phyloP scores from a whole-genome alignment of 2,888 invertebrate genomes.

The Masnerella sp. region DNA sequence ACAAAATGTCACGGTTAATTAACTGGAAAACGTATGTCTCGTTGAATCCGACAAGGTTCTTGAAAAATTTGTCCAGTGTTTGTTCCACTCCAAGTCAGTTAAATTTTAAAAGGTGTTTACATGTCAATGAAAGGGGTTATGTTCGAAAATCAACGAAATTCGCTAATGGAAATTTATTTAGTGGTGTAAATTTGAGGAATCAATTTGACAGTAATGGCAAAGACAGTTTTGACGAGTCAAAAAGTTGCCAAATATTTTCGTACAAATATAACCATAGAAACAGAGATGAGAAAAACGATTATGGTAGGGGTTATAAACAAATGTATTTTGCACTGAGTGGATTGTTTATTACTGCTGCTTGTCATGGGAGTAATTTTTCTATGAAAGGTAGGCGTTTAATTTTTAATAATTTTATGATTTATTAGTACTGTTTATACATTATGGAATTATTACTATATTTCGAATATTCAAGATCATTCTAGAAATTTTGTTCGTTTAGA shows the following conservation, averaged over 20 bases:
- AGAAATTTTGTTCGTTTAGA: too few species aligned
- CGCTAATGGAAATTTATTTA: background rate
- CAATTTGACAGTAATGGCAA: too few species aligned
- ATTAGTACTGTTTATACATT: too few species aligned
- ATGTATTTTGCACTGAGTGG: slow-evolving; percentile 61
- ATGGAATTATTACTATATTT: too few species aligned
- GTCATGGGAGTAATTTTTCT: slow-evolving; percentile 59
- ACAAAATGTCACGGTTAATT: slow-evolving; percentile 22
- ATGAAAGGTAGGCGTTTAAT: slow-evolving; percentile 63
- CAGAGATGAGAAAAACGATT: background rate
- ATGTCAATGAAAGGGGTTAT: slow-evolving; percentile 10
- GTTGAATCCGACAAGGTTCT: background rate
- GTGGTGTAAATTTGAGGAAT: background rate
- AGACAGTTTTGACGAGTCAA: background rate
- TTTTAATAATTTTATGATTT: background rate
- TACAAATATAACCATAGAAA: background rate
- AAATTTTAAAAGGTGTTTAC: background rate
- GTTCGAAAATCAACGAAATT: background rate
- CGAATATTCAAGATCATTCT: too few species aligned
- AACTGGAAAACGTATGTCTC: slow-evolving; percentile 6
- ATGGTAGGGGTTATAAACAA: slow-evolving; percentile 34
- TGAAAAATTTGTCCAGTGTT: background rate
- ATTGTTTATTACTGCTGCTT: slow-evolving; percentile 64
- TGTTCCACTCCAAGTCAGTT: background rate
- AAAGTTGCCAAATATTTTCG: background rate